A percentile compares a stretch with the other conserved stretches of the same genome.
Evolutionary conservation across 2,797 vertebrate genomes (phyloP).

Genomic region (Trachurus trachurus): DNA sequence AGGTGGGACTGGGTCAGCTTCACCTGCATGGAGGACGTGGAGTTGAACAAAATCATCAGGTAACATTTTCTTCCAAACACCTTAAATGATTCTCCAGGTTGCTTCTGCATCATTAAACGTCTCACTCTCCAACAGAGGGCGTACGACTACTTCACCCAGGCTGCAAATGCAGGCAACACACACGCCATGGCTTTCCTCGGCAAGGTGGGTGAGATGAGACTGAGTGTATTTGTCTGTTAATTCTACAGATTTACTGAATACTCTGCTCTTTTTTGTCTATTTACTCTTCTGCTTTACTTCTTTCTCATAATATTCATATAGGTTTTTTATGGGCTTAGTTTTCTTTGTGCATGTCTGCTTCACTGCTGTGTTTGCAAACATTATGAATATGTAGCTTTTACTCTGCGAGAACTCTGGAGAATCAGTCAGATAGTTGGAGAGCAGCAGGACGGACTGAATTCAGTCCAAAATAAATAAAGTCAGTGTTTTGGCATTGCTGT

Average conservation of each 20-base stretch:
- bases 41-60: constrained; percentile 98
- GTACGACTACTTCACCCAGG: constrained; percentile 98
- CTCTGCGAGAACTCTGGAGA: not conserved
- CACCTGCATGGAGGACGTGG: constrained; percentile 97
- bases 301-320: not conserved
- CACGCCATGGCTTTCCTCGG: constrained; percentile 99
- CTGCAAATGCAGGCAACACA: constrained; percentile 97
- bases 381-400: not conserved
- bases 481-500: not conserved
- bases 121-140: constrained; percentile 88
- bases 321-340: not conserved
- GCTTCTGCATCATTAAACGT: not conserved
- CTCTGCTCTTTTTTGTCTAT: not conserved
- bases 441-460: not conserved
- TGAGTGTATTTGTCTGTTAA: constrained; percentile 1
- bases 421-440: constrained; percentile 12
- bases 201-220: constrained; percentile 87
- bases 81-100: fast-evolving
- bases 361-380: constrained; percentile 38
- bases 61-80: constrained; percentile 62
- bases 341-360: constrained; percentile 11
- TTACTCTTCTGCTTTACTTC: not conserved
- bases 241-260: not conserved
- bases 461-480: constrained; percentile 29
- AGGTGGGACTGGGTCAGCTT: constrained; percentile 97